These are phyloP conservation scores for Chrosomus eos DNA, from an alignment of 2,797 vertebrate species.

Conservation along the genomic window DNA sequence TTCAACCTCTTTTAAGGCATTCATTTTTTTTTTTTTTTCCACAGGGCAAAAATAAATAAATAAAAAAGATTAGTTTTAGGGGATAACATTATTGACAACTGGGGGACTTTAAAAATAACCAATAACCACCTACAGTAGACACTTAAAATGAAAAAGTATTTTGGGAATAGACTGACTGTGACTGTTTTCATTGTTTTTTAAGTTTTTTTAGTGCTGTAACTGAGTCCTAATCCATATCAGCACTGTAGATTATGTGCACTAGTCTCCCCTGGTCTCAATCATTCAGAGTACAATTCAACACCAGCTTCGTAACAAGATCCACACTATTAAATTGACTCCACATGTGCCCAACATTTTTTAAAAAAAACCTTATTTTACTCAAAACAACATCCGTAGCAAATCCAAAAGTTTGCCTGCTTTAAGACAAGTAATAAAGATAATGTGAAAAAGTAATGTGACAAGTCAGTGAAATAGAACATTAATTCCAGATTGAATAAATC, in stretches of 20 bases:
- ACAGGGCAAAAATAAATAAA: too few species aligned
- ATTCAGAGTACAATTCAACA: conserved; percentile 31
- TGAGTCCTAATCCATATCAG: conserved; percentile 26
- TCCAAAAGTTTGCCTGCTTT: conserved; percentile 43
- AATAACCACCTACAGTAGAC: neutral
- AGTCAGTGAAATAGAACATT: conserved; percentile 58
- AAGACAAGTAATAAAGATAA: conserved; percentile 41
- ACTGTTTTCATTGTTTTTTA: conserved; percentile 16
- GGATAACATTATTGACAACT: too few species aligned
- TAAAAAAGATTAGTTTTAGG: too few species aligned
- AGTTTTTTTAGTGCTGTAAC: conserved; percentile 14
- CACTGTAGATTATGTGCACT: conserved; percentile 10
- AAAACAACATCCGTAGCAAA: conserved; percentile 48
- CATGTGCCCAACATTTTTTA: conserved; percentile 44
- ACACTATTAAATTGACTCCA: conserved; percentile 44
- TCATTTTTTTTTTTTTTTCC: too few species aligned
- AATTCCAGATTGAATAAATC: conserved; percentile 60
- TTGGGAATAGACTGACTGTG: neutral
- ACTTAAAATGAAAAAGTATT: neutral
- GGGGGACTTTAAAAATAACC: neutral
- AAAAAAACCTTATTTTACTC: conserved; percentile 51
- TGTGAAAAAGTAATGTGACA: conserved; percentile 37
- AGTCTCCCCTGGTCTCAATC: conserved; percentile 16
- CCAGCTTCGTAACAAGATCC: conserved; percentile 41
- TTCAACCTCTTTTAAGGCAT: too few species aligned